phyloP scores from a whole-genome alignment of 2,888 invertebrate genomes.

The Congeria kusceri region DNA sequence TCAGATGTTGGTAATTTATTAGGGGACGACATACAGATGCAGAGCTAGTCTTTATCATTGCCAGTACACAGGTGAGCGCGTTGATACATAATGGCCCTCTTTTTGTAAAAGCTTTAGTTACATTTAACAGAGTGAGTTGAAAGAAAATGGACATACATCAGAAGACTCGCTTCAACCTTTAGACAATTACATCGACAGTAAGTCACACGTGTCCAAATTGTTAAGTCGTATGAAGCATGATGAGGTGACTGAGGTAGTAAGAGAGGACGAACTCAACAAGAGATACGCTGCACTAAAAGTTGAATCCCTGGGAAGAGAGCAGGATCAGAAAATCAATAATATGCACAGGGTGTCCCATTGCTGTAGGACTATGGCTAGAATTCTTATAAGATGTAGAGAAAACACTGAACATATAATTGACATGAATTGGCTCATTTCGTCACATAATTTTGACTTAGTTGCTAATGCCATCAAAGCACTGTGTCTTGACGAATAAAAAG shows the following conservation, averaged over 20 bases:
- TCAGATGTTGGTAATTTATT: too few species aligned
- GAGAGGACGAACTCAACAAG: slow-evolving; percentile 32
- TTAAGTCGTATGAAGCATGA: slow-evolving; percentile 44
- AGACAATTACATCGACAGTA: too few species aligned
- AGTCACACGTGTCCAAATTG: too few species aligned
- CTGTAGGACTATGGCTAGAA: slow-evolving; percentile 38
- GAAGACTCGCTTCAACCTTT: too few species aligned
- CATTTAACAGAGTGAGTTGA: too few species aligned
- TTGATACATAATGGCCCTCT: too few species aligned
- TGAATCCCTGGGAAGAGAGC: slow-evolving; percentile 41
- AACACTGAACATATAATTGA: slow-evolving; percentile 17
- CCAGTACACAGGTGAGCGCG: too few species aligned
- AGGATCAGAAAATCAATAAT: slow-evolving; percentile 43
- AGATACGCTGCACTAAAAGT: slow-evolving; percentile 40
- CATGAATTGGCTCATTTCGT: slow-evolving; percentile 34
- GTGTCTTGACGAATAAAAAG: slow-evolving; percentile 22
- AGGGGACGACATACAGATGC: too few species aligned
- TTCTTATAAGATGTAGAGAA: slow-evolving; percentile 33
- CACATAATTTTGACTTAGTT: slow-evolving; percentile 44
- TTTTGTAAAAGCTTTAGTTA: too few species aligned
- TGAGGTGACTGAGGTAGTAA: slow-evolving; percentile 33
- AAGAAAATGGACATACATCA: too few species aligned
- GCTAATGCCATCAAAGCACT: slow-evolving; percentile 29
- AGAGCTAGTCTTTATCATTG: too few species aligned
- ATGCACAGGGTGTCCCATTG: slow-evolving; percentile 47